phyloP scores from a whole-genome alignment of 2,113 vertebrate species.

The Hippocampus abdominalis region DNA sequence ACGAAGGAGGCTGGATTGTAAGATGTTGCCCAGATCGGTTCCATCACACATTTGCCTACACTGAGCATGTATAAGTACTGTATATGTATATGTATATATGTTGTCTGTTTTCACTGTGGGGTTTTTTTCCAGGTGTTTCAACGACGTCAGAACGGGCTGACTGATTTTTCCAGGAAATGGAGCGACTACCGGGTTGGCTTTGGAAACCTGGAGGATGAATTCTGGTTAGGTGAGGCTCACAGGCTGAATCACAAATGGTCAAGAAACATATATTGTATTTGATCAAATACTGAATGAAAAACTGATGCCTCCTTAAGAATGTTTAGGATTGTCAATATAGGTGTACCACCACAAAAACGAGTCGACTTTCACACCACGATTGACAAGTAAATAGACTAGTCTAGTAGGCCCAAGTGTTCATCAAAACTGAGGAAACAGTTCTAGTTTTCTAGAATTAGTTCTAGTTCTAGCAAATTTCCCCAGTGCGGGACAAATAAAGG shows the following conservation, averaged over 20 bases:
- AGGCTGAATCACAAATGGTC: background rate
- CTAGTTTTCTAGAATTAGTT: no score
- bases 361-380: background rate
- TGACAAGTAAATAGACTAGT: no score
- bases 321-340: no score
- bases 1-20: conserved; percentile 95
- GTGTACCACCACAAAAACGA: background rate
- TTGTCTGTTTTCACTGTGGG: background rate
- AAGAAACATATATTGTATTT: background rate
- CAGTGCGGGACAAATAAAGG: no score
- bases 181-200: conserved; percentile 89
- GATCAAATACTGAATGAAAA: background rate
- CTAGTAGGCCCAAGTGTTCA: no score
- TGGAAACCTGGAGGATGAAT: conserved; percentile 95
- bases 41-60: background rate
- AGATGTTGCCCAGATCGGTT: conserved; percentile 63
- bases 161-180: conserved; percentile 96
- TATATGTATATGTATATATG: background rate
- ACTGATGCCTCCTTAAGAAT: background rate
- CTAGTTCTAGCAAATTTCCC: no score
- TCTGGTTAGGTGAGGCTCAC: conserved; percentile 89
- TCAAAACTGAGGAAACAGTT: no score
- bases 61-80: background rate
- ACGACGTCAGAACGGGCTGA: conserved; percentile 92
- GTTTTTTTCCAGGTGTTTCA: conserved; percentile 83